Evolutionary conservation across 2,888 invertebrate genomes (phyloP).

Genomic region (Ypsolopha sequella): DNA sequence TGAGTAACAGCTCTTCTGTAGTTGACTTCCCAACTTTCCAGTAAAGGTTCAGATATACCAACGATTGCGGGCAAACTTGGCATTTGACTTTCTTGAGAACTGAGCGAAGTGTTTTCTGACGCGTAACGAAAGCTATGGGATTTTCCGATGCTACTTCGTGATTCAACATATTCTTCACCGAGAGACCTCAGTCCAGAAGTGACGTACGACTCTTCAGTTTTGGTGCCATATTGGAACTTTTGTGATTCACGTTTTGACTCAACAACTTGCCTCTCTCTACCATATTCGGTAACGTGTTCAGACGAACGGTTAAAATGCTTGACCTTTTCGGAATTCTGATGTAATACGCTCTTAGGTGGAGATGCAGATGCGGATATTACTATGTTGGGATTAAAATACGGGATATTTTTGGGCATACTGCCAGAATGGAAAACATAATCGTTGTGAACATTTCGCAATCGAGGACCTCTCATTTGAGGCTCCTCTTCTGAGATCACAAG

Average conservation of each 20-base stretch:
- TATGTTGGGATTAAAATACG: slow-evolving; percentile 48
- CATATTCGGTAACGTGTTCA: slow-evolving; percentile 44
- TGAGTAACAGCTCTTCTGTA: slow-evolving; percentile 48
- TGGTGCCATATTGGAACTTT: slow-evolving; percentile 29
- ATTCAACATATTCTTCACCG: slow-evolving; percentile 56
- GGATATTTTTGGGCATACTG: slow-evolving; percentile 58
- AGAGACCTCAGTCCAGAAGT: slow-evolving; percentile 46
- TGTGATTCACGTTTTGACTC: slow-evolving; percentile 33
- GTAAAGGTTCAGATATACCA: slow-evolving; percentile 59
- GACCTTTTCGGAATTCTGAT: slow-evolving; percentile 54
- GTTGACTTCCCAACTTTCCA: slow-evolving; percentile 66
- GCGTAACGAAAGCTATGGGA: slow-evolving; percentile 79
- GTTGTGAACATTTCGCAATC: slow-evolving; percentile 40
- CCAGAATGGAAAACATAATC: slow-evolving; percentile 52
- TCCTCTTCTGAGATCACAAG: slow-evolving; percentile 46
- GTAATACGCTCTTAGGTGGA: slow-evolving; percentile 48
- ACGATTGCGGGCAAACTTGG: slow-evolving; percentile 65
- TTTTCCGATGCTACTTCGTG: slow-evolving; percentile 74
- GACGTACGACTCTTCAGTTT: slow-evolving; percentile 47
- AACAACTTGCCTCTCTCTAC: slow-evolving; percentile 30
- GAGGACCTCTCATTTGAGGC: slow-evolving; percentile 40
- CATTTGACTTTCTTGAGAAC: slow-evolving; percentile 62
- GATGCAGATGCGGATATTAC: slow-evolving; percentile 41
- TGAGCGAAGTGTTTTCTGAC: slow-evolving; percentile 59
- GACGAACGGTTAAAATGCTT: slow-evolving; percentile 44